Base-by-base conservation (phyloP, 2,888 invertebrate species). In the Calephelis perditalis region DNA sequence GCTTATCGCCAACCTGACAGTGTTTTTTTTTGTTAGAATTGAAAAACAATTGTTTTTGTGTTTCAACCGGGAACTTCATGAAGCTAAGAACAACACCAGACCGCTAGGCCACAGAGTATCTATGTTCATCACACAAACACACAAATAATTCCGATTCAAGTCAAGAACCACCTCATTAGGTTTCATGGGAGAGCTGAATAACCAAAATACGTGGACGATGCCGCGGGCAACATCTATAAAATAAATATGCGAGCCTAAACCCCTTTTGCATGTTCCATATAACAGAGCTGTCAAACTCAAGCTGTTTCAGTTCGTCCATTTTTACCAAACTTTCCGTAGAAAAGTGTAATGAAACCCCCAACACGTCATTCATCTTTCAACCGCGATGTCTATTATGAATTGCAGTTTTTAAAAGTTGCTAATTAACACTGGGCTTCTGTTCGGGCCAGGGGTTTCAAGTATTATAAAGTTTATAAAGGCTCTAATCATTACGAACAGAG, bases 401-500 rank as follows among this genome's bases (percentile, higher is more conserved):
- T 88, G 88, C 88, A 86, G 80, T 89, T 87, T 87, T 83, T 71
- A 85, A 75, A 89, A 90, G 86, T 88, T 90, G 74, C 78, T 90
- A 89, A 90, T 90, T 89, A 89, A 88, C 89, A 86, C 78, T 74
- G 73, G 75, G 70, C 77, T 76, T 77, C 75, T 73, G 80, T 78
- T 79, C 77, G 76, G 73, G 76, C 73, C 79, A 81, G 81, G 79
- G 86, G 83, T 89, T 87, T 71, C 78, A 79, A 89, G 82, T 83
- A 82, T 81, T 83, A 76, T 76, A 81, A 86, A 84, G 76, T 87
- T 87, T 75, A 72, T 71, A 82, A 85, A 85, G 83, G 73, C 81
- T 77, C 81, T 78, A 81, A 85, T 87, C 81, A 86, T 86, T 86
- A 85, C 84, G 83, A 83, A 77, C 74, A 73, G 73, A 73, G 71